A percentile compares a stretch with the other conserved stretches of the same genome.
Conservation (phyloP, 2,797 vertebrate genomes). For the Siniperca scherzeri region DNA sequence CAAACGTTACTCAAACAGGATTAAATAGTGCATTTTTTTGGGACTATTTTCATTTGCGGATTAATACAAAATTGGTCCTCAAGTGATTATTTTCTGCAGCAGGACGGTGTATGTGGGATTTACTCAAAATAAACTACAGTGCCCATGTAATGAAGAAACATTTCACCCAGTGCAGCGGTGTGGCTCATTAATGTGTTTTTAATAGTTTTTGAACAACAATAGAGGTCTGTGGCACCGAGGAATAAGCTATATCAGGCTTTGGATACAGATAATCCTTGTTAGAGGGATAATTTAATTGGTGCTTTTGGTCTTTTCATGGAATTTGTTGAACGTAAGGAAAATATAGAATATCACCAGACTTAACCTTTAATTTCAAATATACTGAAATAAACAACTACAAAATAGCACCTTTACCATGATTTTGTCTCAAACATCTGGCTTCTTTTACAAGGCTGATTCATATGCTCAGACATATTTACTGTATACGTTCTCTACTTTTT, state of each 20-base stretch:
- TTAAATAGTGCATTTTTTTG: not conserved
- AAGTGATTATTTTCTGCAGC: conserved; percentile 16
- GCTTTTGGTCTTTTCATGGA: not conserved
- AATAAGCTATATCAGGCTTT: conserved; percentile 3
- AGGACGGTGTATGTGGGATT: not conserved
- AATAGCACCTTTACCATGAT: not conserved
- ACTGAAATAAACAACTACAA: not conserved
- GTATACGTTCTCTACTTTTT: not conserved
- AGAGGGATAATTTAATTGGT: not conserved
- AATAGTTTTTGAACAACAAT: not conserved
- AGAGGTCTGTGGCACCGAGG: not conserved
- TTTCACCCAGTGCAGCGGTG: not conserved
- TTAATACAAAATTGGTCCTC: not conserved
- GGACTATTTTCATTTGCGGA: conserved; percentile 11
- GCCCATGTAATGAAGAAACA: conserved; percentile 6
- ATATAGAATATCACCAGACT: not conserved
- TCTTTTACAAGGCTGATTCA: not conserved
- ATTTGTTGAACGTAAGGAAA: conserved; percentile 1
- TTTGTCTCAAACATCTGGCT: not conserved
- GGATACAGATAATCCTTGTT: not conserved
- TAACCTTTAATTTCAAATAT: not conserved
- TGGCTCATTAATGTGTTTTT: conserved; percentile 19
- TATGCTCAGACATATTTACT: not conserved
- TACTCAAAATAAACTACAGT: conserved; percentile 11
- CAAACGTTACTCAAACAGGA: not conserved